Evolutionary conservation across 92 coral and sea anemone genomes (phyloP).

Genomic region (Anthopleura xanthogrammica): DNA sequence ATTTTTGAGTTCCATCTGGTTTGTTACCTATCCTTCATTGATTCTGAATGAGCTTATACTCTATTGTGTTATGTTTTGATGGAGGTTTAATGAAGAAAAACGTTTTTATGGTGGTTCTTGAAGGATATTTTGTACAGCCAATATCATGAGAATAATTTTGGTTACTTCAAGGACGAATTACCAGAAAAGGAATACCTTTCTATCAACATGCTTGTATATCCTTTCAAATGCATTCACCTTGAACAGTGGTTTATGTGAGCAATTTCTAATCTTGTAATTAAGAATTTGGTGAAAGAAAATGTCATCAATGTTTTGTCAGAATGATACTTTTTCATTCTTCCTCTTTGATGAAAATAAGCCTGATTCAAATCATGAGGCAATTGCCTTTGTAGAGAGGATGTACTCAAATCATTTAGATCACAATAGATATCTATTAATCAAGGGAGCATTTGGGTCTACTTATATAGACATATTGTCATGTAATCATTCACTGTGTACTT

Average conservation of each 20-base stretch:
- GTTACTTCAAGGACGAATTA: not conserved
- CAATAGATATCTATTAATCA: not conserved
- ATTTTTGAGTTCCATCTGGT: not conserved
- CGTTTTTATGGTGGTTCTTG: not conserved
- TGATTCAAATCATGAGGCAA: not conserved
- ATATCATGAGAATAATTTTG: not conserved
- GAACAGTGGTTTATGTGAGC: not conserved
- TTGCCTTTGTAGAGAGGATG: not conserved
- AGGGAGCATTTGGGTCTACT: not conserved
- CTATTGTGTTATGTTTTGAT: not conserved
- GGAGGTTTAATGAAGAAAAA: not conserved
- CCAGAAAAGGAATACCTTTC: not conserved
- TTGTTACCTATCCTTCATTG: not conserved
- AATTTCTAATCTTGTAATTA: no score
- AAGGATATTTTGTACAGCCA: not conserved
- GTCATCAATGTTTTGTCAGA: no score
- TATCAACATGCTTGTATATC: not conserved
- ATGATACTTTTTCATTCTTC: not conserved
- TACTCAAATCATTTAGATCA: constrained; percentile 1
- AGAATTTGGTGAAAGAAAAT: no score
- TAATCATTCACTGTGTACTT: not conserved
- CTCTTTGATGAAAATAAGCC: not conserved
- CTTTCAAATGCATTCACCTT: not conserved
- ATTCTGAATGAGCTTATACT: not conserved
- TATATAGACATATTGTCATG: not conserved